Percentiles rank a stretch among this genome's conserved stretches.
phyloP scores from a whole-genome alignment of 1,140 invertebrate species.

The Thaumatotibia leucotreta region DNA sequence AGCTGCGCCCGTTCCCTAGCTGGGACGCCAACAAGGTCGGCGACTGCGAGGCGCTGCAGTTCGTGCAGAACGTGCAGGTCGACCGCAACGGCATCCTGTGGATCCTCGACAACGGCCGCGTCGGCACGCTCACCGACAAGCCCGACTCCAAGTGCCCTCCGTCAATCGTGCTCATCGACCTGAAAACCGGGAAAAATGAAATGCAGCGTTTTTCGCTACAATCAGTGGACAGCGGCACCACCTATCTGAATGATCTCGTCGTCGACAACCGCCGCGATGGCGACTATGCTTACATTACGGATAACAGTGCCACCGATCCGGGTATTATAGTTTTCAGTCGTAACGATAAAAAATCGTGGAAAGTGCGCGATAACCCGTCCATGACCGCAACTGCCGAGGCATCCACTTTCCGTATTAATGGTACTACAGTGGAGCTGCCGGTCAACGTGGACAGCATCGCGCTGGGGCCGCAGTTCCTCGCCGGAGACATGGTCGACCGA shows the following conservation, averaged over 20 bases:
- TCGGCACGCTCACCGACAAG: conserved; percentile 71
- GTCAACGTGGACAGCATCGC: conserved; percentile 82
- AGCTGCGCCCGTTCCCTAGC: conserved; percentile 80
- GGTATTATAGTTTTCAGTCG: conserved; percentile 83
- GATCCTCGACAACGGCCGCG: conserved; percentile 82
- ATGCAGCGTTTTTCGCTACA: conserved; percentile 78
- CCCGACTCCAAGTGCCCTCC: conserved; percentile 77
- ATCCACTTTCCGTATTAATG: conserved; percentile 77
- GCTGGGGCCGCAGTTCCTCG: conserved; percentile 76
- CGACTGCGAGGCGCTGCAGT: conserved; percentile 80
- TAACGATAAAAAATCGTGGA: conserved; percentile 80
- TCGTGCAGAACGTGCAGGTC: conserved; percentile 84
- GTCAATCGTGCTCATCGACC: conserved; percentile 81
- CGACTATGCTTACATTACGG: conserved; percentile 83
- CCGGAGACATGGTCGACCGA: conserved; percentile 62
- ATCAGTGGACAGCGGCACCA: conserved; percentile 70
- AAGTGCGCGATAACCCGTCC: conserved; percentile 78
- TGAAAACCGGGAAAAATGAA: conserved; percentile 77
- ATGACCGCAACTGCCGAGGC: conserved; percentile 79
- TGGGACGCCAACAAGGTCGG: conserved; percentile 81
- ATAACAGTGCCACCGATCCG: conserved; percentile 80
- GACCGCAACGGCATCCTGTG: conserved; percentile 83
- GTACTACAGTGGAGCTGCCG: conserved; percentile 70
- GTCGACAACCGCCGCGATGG: conserved; percentile 80
- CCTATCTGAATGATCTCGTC: conserved; percentile 82